These are phyloP conservation scores for Pammene aurita DNA, from an alignment of 2,888 invertebrate species.

Conservation along the genomic window DNA sequence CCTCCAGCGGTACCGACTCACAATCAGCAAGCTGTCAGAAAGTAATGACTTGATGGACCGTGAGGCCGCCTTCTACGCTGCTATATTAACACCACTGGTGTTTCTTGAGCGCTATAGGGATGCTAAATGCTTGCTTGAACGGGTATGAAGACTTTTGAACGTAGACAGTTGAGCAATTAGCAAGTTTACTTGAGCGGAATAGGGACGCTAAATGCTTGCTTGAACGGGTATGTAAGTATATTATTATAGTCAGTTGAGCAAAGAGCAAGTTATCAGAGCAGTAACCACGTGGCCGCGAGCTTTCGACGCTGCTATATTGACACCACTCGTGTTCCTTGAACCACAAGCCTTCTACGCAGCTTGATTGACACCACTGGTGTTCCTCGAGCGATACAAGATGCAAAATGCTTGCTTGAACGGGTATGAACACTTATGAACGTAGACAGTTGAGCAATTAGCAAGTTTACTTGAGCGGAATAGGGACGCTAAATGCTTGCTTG, in stretches of 20 bases:
- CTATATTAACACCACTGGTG: neutral
- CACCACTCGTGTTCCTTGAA: conserved; percentile 8
- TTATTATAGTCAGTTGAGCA: conserved; percentile 38
- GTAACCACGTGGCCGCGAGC: conserved; percentile 69
- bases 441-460: conserved; percentile 56
- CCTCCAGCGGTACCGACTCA: conserved; percentile 66
- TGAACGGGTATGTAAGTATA: conserved; percentile 13
- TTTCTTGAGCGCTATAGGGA: conserved; percentile 9
- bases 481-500: conserved; percentile 11
- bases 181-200: conserved; percentile 45
- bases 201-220: conserved; percentile 11
- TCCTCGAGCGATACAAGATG: no score
- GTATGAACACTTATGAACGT: no score
- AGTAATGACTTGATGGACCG: conserved; percentile 64
- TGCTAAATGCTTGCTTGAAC: conserved; percentile 10
- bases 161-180: conserved; percentile 50
- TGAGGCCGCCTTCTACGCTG: conserved; percentile 63
- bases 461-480: conserved; percentile 42
- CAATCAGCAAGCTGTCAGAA: conserved; percentile 65
- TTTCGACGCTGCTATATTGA: conserved; percentile 49
- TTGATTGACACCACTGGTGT: no score
- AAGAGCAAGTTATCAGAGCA: conserved; percentile 65
- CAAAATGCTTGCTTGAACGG: no score
- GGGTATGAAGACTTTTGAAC: no score
- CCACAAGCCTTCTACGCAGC: no score